Conservation (phyloP, 2,797 vertebrate species). For the Echiichthys vipera region DNA sequence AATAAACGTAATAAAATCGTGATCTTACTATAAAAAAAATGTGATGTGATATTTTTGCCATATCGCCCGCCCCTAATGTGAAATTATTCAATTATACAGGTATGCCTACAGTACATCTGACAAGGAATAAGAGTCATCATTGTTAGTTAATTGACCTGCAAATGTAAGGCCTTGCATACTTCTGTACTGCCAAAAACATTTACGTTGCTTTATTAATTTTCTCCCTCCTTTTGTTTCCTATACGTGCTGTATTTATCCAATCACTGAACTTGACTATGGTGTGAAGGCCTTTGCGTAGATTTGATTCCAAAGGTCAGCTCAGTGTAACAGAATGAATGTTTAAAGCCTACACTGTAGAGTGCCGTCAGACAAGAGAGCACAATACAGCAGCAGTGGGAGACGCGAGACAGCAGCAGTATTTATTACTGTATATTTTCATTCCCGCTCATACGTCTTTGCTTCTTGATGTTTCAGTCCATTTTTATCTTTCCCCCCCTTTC, state of each 20-base stretch:
- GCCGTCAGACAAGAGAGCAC: slow-evolving; percentile 35
- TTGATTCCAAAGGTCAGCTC: slow-evolving; percentile 23
- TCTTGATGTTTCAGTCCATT: slow-evolving; percentile 55
- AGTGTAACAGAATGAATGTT: slow-evolving; percentile 28
- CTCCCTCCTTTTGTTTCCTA: background rate
- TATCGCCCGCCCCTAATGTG: too few species aligned
- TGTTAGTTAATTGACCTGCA: too few species aligned
- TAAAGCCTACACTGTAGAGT: slow-evolving; percentile 26
- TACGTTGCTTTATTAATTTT: background rate
- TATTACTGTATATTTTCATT: slow-evolving; percentile 59
- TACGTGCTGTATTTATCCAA: background rate
- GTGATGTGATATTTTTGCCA: too few species aligned
- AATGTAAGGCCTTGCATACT: background rate
- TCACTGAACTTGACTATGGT: background rate
- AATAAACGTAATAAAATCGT: too few species aligned
- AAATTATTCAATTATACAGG: too few species aligned
- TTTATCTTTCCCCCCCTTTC: slow-evolving; percentile 48
- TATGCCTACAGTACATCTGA: background rate
- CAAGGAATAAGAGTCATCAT: background rate
- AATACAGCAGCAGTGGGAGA: slow-evolving; percentile 45
- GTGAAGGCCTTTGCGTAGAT: slow-evolving; percentile 24
- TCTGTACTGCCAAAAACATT: background rate
- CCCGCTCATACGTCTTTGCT: slow-evolving; percentile 44
- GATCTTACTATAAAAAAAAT: too few species aligned
- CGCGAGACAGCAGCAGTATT: slow-evolving; percentile 39